Conservation (phyloP, 1,140 invertebrate species). For the Vanessa tameamea region DNA sequence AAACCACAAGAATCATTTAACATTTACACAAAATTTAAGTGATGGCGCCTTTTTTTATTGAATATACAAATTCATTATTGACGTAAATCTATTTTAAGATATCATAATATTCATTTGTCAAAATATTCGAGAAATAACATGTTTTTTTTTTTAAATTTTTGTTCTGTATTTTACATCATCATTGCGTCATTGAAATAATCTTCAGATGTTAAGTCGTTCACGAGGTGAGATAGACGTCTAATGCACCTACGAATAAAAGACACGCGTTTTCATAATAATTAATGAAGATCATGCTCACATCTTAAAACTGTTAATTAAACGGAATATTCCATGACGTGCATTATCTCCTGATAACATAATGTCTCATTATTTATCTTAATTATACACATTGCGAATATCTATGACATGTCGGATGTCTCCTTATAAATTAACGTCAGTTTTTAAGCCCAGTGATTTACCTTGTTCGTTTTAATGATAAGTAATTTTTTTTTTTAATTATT, state of each 20-base stretch:
- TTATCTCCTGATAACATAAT: conserved; percentile 54
- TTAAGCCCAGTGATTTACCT: conserved; percentile 47
- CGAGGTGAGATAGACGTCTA: background rate
- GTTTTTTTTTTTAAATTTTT: background rate
- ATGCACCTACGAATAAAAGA: background rate
- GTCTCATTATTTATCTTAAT: conserved; percentile 60
- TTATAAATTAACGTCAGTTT: conserved; percentile 53
- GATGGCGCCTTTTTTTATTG: background rate
- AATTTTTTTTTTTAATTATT: background rate
- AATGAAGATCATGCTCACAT: conserved; percentile 3
- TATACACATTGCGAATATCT: conserved; percentile 43
- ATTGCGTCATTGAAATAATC: background rate
- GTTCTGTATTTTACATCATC: background rate
- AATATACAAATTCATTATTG: background rate
- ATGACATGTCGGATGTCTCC: conserved; percentile 38
- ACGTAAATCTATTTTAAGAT: no score
- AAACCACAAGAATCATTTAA: no score
- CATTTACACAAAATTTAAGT: no score
- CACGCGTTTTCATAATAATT: background rate
- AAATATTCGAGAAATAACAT: background rate
- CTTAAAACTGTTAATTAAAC: conserved; percentile 47
- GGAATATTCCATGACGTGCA: conserved; percentile 58
- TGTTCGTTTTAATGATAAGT: conserved; percentile 29
- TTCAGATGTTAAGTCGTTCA: background rate
- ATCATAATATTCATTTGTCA: no score